phyloP scores from a whole-genome alignment of 2,797 vertebrate species.

The Antrozous pallidus region DNA sequence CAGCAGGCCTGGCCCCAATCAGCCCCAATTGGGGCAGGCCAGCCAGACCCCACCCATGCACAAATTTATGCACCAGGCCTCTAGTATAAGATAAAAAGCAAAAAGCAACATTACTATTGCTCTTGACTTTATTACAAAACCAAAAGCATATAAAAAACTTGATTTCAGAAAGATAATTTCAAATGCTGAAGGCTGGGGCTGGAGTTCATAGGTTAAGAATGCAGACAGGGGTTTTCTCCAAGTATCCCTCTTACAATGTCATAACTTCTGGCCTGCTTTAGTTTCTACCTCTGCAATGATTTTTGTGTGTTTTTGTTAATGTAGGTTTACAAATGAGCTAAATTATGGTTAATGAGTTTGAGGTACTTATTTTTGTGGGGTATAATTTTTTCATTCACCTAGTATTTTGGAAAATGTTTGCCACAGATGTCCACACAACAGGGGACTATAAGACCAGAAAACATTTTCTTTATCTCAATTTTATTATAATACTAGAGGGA shows the following conservation, averaged over 20 bases:
- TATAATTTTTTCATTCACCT: background rate
- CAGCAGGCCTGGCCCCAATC: no score
- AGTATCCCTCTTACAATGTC: background rate
- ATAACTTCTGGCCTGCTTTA: background rate
- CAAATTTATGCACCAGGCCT: no score
- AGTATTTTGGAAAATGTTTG: background rate
- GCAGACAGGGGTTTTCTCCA: background rate
- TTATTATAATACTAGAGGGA: background rate
- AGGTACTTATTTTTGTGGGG: background rate
- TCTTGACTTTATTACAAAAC: constrained; percentile 32
- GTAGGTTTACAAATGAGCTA: background rate
- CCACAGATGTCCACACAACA: background rate
- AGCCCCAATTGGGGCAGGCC: no score
- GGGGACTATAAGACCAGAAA: background rate
- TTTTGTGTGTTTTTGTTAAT: background rate
- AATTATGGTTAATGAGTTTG: background rate
- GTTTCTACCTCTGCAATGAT: background rate
- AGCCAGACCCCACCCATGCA: no score
- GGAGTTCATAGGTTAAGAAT: background rate
- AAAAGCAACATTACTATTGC: background rate
- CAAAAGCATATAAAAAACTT: background rate
- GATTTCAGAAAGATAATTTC: constrained; percentile 4
- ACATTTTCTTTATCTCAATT: background rate
- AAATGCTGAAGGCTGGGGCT: background rate
- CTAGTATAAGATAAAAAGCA: constrained; percentile 49